Conservation (phyloP, 2,888 invertebrate species). For the Cataglyphis rosenhaueri region DNA sequence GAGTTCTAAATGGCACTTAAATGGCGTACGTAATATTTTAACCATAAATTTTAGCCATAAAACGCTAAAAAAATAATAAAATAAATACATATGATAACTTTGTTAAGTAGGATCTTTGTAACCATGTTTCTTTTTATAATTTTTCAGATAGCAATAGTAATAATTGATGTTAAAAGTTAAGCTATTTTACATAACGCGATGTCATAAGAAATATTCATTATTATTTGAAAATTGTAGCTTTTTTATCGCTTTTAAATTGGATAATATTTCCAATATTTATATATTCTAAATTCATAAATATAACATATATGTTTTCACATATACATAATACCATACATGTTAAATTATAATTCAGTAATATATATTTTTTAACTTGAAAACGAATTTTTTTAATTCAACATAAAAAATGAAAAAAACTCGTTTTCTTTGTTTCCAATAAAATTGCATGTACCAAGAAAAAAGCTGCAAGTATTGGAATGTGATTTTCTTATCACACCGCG, state of each 20-base stretch:
- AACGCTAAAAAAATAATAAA: constrained; percentile 26
- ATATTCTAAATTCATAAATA: background rate
- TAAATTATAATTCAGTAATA: background rate
- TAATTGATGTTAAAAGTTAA: constrained; percentile 15
- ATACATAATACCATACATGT: background rate
- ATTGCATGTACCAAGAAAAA: constrained; percentile 9
- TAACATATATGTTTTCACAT: background rate
- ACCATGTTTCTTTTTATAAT: constrained; percentile 1
- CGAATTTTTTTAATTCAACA: background rate
- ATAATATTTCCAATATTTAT: background rate
- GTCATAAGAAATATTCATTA: constrained; percentile 33
- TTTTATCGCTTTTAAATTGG: background rate
- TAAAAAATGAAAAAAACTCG: background rate
- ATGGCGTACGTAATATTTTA: constrained; percentile 30
- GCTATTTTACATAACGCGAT: constrained; percentile 40
- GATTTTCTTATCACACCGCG: constrained; percentile 34
- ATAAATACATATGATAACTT: constrained; percentile 45
- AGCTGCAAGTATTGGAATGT: constrained; percentile 21
- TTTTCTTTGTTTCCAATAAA: background rate
- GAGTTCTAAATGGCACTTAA: constrained; percentile 46
- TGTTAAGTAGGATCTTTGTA: constrained; percentile 21
- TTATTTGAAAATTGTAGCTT: constrained; percentile 25
- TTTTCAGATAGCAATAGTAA: constrained; percentile 8
- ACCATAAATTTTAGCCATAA: constrained; percentile 18
- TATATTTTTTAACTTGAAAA: background rate